Evolutionary conservation across 2,888 invertebrate genomes (phyloP), one percentile per base, ranked within the genome.

Genomic region (Myopa testacea): DNA sequence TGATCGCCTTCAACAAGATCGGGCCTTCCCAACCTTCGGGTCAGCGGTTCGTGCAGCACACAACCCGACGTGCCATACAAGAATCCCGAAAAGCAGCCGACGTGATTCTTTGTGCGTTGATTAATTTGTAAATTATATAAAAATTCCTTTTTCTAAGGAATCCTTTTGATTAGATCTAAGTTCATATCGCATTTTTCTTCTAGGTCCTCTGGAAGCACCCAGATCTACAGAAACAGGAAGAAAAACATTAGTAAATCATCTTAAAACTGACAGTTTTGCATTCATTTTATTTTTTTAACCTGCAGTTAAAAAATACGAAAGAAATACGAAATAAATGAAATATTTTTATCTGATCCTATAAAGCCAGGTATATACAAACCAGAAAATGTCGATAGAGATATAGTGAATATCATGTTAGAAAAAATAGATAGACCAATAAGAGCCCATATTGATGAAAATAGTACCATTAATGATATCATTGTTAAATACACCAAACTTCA

Each of bases 31-130:
- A 92, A 19, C 96, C 98, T 0, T 98, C 98, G n/a, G 88, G 91
- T 0, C 95, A 96, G 96, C 10, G 92, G 93, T 0, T 92, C 94
- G 55, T 99, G 99, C 88, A 93, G 93, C 72, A 98, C 98, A 0
- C 93, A 94, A 82, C 93, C 95, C 40, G 95, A 95, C 88, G 94
- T 96, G 76, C 99, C 99, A 0, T 93, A 93, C 88, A 96, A 95
- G 90, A 98, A 99, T 90, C 99, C 99, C 0, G 95, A 95, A 82
- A 96, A 96, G 91, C 94, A 0, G 94, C 97, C 0, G 91, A 93
- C 45, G 94, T n/a, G 26, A 65, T 8, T 63, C 34, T 60, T 34
- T 26, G 14, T 34, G 10, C n/a, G 12, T 6, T 45, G 45, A 45
- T 8, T 45, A 34, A 62, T 26, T 19, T 4, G 6, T 62, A 12